Percentiles rank a stretch among this genome's conserved stretches.
Evolutionary conservation across 2,888 invertebrate species (phyloP).

Genomic region (Sphaerophoria rueppellii): DNA sequence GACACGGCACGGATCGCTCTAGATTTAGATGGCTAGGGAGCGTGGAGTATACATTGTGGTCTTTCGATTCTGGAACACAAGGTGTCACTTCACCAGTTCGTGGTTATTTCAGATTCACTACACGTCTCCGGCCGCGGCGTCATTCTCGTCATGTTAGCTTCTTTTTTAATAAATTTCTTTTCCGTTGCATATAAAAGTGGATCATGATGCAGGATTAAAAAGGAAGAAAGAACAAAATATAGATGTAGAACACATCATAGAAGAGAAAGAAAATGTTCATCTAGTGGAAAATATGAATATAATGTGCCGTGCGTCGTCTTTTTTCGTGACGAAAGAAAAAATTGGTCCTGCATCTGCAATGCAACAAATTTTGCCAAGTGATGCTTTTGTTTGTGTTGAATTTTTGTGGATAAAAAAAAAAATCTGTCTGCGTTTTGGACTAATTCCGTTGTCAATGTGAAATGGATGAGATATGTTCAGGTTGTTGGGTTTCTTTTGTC

Average conservation of each 20-base stretch:
- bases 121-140: slow-evolving; percentile 9
- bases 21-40: no score
- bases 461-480: slow-evolving; percentile 1
- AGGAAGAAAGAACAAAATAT: slow-evolving; percentile 8
- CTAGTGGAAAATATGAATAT: slow-evolving; percentile 18
- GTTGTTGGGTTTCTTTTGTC: slow-evolving; percentile 4
- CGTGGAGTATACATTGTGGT: slow-evolving; percentile 56
- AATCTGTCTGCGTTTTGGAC: slow-evolving; percentile 38
- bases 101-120: slow-evolving; percentile 61
- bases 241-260: slow-evolving; percentile 48
- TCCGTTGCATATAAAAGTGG: slow-evolving; percentile 55
- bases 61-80: slow-evolving; percentile 60
- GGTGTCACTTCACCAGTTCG: slow-evolving; percentile 54
- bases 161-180: slow-evolving; percentile 20
- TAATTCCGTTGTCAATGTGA: slow-evolving; percentile 37
- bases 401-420: slow-evolving; percentile 7
- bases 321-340: slow-evolving; percentile 18
- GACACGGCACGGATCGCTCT: slow-evolving; percentile 12
- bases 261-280: slow-evolving; percentile 46
- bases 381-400: slow-evolving; percentile 17
- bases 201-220: slow-evolving; percentile 33
- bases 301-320: slow-evolving; percentile 31
- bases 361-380: slow-evolving; percentile 57
- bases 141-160: not conserved
- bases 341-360: slow-evolving; percentile 63